These are phyloP conservation scores for Xiphorhynchus erythropygius DNA, from an alignment of 2,797 vertebrate genomes.

Conservation along the genomic window DNA sequence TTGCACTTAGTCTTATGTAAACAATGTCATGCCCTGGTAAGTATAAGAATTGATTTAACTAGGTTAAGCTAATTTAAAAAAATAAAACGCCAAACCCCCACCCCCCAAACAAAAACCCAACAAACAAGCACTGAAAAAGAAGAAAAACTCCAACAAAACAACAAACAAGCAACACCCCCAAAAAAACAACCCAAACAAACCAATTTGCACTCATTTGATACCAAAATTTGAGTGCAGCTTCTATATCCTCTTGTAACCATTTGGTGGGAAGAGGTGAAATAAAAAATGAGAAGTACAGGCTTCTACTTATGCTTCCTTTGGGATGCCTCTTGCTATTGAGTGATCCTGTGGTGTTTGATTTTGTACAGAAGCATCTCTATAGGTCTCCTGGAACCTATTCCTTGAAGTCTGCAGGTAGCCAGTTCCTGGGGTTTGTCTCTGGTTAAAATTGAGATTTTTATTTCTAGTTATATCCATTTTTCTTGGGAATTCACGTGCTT, in stretches of 20 bases:
- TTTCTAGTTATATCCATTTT: fast-evolving
- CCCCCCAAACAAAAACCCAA: neutral
- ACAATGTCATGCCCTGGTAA: conserved; percentile 71
- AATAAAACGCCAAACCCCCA: neutral
- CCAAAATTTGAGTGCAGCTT: neutral
- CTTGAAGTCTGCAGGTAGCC: conserved; percentile 3
- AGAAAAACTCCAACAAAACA: neutral
- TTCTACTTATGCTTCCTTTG: neutral
- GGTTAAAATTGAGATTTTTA: neutral
- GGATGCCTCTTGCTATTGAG: neutral
- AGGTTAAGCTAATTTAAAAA: conserved; percentile 12
- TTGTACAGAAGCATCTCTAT: neutral
- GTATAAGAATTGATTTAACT: conserved; percentile 59
- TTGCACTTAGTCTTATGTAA: conserved; percentile 76
- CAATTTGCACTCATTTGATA: neutral
- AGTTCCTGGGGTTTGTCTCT: neutral
- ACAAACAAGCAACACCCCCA: neutral
- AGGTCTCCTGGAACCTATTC: neutral
- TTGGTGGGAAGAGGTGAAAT: neutral
- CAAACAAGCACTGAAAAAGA: neutral
- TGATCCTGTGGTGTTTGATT: neutral
- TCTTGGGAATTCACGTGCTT: fast-evolving
- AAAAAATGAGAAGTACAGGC: neutral
- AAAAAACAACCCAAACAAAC: neutral
- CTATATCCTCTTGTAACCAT: neutral